Conservation (phyloP, 2,888 invertebrate species). For the Drosophila rubida region DNA sequence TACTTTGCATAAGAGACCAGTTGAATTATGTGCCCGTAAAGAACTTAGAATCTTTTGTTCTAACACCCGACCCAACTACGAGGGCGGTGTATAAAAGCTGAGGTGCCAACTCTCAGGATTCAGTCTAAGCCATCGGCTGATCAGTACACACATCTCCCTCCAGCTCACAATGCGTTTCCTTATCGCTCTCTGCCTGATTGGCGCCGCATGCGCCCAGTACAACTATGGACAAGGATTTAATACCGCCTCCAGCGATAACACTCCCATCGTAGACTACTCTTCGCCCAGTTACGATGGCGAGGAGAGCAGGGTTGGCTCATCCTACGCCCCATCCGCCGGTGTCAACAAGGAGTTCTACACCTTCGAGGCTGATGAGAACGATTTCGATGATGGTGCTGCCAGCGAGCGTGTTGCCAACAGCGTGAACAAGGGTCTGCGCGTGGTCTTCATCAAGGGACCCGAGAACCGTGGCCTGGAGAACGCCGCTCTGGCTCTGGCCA, state of each 20-base stretch:
- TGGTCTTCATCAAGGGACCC: constrained; percentile 83
- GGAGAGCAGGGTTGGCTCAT: constrained; percentile 37
- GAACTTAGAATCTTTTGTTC: constrained; percentile 62
- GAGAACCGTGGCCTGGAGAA: constrained; percentile 79
- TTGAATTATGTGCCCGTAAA: constrained; percentile 69
- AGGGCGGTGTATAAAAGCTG: constrained; percentile 65
- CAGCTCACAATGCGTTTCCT: constrained; percentile 63
- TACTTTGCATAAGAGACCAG: constrained; percentile 72
- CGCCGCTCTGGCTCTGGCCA: constrained; percentile 77
- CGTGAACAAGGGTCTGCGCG: constrained; percentile 78
- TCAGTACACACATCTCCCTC: constrained; percentile 44
- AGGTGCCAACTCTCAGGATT: constrained; percentile 60
- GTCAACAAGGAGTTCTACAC: constrained; percentile 77
- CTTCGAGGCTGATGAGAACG: constrained; percentile 73
- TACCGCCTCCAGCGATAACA: constrained; percentile 45
- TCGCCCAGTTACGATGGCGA: constrained; percentile 27
- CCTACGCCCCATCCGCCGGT: constrained; percentile 58
- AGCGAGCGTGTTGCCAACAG: constrained; percentile 57
- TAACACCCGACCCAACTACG: constrained; percentile 38
- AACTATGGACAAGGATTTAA: constrained; percentile 68
- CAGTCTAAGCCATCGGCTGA: constrained; percentile 66
- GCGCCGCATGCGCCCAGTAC: constrained; percentile 76
- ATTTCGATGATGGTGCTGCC: constrained; percentile 69
- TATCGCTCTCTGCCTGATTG: constrained; percentile 70
- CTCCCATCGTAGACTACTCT: constrained; percentile 40